Base-by-base conservation (phyloP, 2,888 invertebrate species). In the Philopedon plagiatum region DNA sequence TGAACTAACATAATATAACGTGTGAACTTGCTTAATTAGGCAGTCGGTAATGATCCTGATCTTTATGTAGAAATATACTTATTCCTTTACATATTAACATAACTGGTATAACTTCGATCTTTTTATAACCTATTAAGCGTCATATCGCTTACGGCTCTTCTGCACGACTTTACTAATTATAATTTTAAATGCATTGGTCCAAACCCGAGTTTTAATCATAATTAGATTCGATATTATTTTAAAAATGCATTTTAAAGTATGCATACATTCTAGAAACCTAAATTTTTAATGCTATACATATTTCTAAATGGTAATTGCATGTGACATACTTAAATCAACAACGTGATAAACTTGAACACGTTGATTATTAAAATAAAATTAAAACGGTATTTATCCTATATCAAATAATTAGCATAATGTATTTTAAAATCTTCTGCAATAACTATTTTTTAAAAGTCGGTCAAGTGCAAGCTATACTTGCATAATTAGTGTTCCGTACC, bases 21-120 rank as follows among this genome's bases (percentile, higher is more conserved):
- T 80, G 80, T 79, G 80, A 80, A 80, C 76, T 61, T 66, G 58
- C 76, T 78, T 79, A 78, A 80, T 80, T 80, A 80, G 62, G 58
- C 26, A 44, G 23, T 54, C 71, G 62, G 66, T 71, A 74, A 70
- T 64, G 73, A 68, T 71, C 66, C 44, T 64, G 66, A 61, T 70
- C 66, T 71, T 74, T 74, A 74, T 58, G 64, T 62, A 71, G 65
- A 74, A 74, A 74, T 65, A 57, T 56, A 66, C 64, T 74, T 66
- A 61, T 66, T 70, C 69, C 15, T 67, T 60, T 69, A 64, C 21
- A 15, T 65, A 68, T 76, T 74, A 65, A 68, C 71, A 74, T 76
- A 61, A 71, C 69, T 69, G 71, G 73, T 73, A 68, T 65, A 60
- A 66, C 49, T 57, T 37, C 34, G 54, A 60, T 70, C 44, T 73